Base-by-base conservation (phyloP, 1,140 invertebrate genomes). In the Leptestheria dahalacensis region DNA sequence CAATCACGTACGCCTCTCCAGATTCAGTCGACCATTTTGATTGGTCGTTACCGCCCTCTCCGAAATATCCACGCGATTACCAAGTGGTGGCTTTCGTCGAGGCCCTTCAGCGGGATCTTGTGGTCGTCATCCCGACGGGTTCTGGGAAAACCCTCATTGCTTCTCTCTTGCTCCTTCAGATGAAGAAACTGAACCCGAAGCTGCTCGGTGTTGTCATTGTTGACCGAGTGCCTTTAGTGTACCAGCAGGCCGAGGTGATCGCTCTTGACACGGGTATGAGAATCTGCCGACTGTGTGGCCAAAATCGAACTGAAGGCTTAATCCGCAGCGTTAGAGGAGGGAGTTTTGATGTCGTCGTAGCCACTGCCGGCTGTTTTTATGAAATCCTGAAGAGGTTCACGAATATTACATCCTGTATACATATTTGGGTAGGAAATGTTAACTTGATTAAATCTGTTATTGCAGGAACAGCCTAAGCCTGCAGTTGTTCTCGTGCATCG, bases 111-210 rank as follows among this genome's bases (percentile, higher is more conserved):
- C 1, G 54, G 12, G 54, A 56, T 26, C 25, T 56, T 12, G 28
- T 56, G 9, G 54, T 56, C 25, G 54, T 56, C 11, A 56, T 56
- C 15, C 54, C 54, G n/a, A 56, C 54, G n/a, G 54, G 54, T 15
- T 20, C 54, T 23, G 54, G 54, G 1, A 56, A 56, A 29, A 56
- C 54, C 9, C 4, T 56, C 20, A 56, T 56, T 56, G 54, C 54
- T 10, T 24, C 54, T 9, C 18, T 56, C 21, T 20, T 56, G 9
- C 20, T 56, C 12, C 18, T 18, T 18, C 24, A 56, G 33, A 56
- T 56, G 54, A 24, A 26, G 54, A n/a, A 24, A 29, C 54, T 56
- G 18, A 56, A 56, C 25, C 54, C 54, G 10, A 28, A 11, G 11
- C 54, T 24, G 18, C 25, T 56, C 11, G 54, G 20, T 9, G 20